Conservation (phyloP, 2,113 vertebrate species). For the Pseudopipra pipra region DNA sequence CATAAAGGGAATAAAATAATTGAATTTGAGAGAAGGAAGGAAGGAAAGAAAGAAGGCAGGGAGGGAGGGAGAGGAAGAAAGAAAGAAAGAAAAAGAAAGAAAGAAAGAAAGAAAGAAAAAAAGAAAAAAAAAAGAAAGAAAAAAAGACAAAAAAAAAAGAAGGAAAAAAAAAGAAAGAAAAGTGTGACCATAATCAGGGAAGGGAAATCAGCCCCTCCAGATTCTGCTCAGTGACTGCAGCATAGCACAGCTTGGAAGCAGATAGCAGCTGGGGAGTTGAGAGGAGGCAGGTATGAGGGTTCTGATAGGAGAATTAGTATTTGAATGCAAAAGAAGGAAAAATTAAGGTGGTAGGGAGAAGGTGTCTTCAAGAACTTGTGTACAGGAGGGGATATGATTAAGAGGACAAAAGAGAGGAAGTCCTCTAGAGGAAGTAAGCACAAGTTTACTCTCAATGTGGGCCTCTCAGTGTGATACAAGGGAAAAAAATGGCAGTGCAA, state of each 20-base stretch:
- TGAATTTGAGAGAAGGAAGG: background rate
- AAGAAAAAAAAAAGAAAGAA: too few species aligned
- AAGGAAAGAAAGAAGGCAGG: too few species aligned
- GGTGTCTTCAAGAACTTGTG: background rate
- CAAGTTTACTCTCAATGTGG: background rate
- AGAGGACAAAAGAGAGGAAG: background rate
- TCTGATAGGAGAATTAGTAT: background rate
- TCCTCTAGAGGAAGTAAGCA: background rate
- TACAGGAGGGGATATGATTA: background rate
- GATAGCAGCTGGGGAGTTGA: background rate
- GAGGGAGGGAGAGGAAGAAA: too few species aligned
- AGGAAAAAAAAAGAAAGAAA: fast-evolving
- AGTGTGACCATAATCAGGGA: background rate
- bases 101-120: background rate
- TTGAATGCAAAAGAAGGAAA: background rate
- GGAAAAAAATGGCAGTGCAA: background rate
- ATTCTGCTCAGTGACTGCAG: background rate
- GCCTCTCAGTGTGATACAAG: background rate
- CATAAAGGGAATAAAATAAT: background rate
- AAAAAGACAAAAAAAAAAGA: too few species aligned
- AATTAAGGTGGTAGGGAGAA: background rate
- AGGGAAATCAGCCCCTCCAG: background rate
- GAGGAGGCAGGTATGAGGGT: background rate
- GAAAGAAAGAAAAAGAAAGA: too few species aligned
- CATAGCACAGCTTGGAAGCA: background rate